phyloP scores from a whole-genome alignment of 2,888 invertebrate species.

The Heliothis peltigera region DNA sequence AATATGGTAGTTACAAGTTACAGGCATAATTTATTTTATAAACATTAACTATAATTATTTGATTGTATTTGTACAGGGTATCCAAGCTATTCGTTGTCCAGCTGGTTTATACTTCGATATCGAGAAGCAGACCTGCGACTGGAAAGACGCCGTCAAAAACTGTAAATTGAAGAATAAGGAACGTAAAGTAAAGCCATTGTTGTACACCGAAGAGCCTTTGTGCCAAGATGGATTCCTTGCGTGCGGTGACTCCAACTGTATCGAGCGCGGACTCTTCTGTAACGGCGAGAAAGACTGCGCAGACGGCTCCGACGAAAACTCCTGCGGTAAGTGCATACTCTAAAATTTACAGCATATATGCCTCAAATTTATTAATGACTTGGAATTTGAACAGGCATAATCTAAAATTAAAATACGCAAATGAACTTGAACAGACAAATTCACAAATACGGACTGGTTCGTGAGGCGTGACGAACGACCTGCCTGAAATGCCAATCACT shows the following conservation, averaged over 20 bases:
- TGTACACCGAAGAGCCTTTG: slow-evolving; percentile 96
- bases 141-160: slow-evolving; percentile 98
- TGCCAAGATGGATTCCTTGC: slow-evolving; percentile 96
- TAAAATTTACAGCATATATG: not conserved
- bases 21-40: not conserved
- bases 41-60: slow-evolving; percentile 13
- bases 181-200: slow-evolving; percentile 95
- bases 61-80: slow-evolving; percentile 91
- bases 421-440: slow-evolving; percentile 73
- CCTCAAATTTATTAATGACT: not conserved
- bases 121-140: slow-evolving; percentile 98
- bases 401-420: slow-evolving; percentile 60
- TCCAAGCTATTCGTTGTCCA: slow-evolving; percentile 97
- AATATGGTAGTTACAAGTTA: no score
- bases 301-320: slow-evolving; percentile 97
- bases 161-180: slow-evolving; percentile 97
- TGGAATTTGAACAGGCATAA: slow-evolving; percentile 16
- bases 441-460: slow-evolving; percentile 68
- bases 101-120: slow-evolving; percentile 98
- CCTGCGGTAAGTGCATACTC: slow-evolving; percentile 93
- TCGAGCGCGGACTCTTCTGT: slow-evolving; percentile 97
- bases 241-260: slow-evolving; percentile 96
- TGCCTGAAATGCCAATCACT: slow-evolving; percentile 83
- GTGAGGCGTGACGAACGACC: slow-evolving; percentile 77
- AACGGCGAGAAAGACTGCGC: slow-evolving; percentile 97